Evolutionary conservation across 2,797 vertebrate species (phyloP).

Genomic region (Pseudochromis fuscus): DNA sequence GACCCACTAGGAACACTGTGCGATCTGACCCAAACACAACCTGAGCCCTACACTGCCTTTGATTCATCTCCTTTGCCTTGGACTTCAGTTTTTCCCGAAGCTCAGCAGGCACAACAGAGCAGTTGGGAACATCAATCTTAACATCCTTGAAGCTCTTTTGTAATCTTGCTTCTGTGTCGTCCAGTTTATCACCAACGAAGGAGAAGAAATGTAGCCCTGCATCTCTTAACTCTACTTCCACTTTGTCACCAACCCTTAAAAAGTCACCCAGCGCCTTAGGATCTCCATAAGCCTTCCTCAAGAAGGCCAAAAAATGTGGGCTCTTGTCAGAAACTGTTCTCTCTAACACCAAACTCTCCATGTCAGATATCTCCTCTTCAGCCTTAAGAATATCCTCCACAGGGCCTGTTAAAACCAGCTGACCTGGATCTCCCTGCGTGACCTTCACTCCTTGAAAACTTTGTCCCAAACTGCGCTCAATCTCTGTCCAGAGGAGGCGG

Average conservation of each 20-base stretch:
- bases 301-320: slow-evolving; percentile 52
- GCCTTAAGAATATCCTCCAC: slow-evolving; percentile 51
- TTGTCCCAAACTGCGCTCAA: slow-evolving; percentile 35
- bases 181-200: slow-evolving; percentile 40
- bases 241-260: slow-evolving; percentile 40
- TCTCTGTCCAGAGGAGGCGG: slow-evolving; percentile 52
- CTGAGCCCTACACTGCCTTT: slow-evolving; percentile 30
- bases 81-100: slow-evolving; percentile 56
- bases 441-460: slow-evolving; percentile 41
- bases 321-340: slow-evolving; percentile 45
- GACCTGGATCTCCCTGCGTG: slow-evolving; percentile 21
- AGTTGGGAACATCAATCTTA: slow-evolving; percentile 44
- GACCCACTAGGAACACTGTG: slow-evolving; percentile 59
- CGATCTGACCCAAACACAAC: slow-evolving; percentile 22
- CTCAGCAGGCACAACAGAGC: slow-evolving; percentile 19
- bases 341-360: slow-evolving; percentile 46
- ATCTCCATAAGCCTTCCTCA: slow-evolving; percentile 48
- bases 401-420: slow-evolving; percentile 54
- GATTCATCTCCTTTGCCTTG: slow-evolving; percentile 51
- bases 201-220: slow-evolving; percentile 58
- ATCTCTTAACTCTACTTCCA: slow-evolving; percentile 64
- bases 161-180: slow-evolving; percentile 28
- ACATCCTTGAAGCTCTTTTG: slow-evolving; percentile 57
- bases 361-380: slow-evolving; percentile 28
- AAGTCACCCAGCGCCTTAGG: slow-evolving; percentile 34